phyloP scores from a whole-genome alignment of 2,797 vertebrate species.

The Channallabes apus region DNA sequence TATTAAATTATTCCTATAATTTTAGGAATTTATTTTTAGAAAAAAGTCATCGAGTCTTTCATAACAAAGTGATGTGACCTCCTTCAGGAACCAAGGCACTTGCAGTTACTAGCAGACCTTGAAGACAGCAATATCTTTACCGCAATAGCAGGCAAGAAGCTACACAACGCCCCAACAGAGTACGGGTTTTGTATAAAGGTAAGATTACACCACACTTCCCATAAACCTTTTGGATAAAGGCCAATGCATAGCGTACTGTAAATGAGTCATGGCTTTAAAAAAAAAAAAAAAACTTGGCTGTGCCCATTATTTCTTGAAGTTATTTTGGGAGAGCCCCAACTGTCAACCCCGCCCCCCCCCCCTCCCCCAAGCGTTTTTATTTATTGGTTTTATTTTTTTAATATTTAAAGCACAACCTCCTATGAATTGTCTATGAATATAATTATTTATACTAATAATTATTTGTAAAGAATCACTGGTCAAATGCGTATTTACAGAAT shows the following conservation, averaged over 20 bases:
- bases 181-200: conserved; percentile 98
- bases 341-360: no score
- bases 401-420: background rate
- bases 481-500: background rate
- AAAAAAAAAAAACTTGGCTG: conserved; percentile 11
- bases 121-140: conserved; percentile 93
- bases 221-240: background rate
- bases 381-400: background rate
- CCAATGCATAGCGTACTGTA: background rate
- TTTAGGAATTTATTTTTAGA: no score
- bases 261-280: background rate
- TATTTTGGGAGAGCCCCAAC: conserved; percentile 8
- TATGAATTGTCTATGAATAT: background rate
- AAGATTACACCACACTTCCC: conserved; percentile 41
- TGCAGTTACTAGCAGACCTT: conserved; percentile 91
- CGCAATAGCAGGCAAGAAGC: conserved; percentile 84
- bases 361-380: no score
- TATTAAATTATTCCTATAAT: no score
- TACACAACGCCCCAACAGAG: conserved; percentile 88
- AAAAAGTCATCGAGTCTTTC: no score
- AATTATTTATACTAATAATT: no score
- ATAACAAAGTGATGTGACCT: conserved; percentile 46
- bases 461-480: background rate
- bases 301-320: background rate
- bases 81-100: conserved; percentile 89